Evolutionary conservation across 2,113 vertebrate species (phyloP), one percentile per base, ranked within the genome.

Genomic region (Scophthalmus maximus): DNA sequence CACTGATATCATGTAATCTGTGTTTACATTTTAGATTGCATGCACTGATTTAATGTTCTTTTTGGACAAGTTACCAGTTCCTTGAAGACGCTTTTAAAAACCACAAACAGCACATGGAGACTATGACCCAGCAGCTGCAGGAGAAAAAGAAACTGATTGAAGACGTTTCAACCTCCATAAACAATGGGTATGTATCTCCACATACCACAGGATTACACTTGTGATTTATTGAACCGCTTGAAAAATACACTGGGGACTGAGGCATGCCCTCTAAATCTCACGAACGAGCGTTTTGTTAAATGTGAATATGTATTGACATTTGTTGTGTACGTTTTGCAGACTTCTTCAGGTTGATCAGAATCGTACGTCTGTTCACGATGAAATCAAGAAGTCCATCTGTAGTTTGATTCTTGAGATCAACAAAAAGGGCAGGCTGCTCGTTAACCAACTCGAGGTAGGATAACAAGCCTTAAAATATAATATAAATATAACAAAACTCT

Each of bases 401-500:
- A 96, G 94, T 55, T 79, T 98, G 78, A 97, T 97, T 89, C 93
- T 97, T 36, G 97, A 98, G 92, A 97, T 98, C 79, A 98, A 98
- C 88, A 96, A 96, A 90, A 97, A 97, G 70, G 97, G 96, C 38
- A 97, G 97, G 92, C 94, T 95, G 77, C 83, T 98, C 3, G 87
- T 97, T 6, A 95, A 96, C 90, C 96, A 98, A 18, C 92, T 98
- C 20, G 96, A 98, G 97, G 97, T 98, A 93, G 81, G 90, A 53
- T 42, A 0, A 30, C 7, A 53, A n/a, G 36, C 36, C 17, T 40
- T 40, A 15, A 5, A 40, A 15, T 5, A 40, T 15, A 40, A 5
- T 4, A 5, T 15, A 17, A 15, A 17, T 15, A 17, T 40, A 46
- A 46, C 42, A 50, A 15, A 55, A 57, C 14, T 3, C 1, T 42